These are phyloP conservation scores for Carassius auratus DNA, from an alignment of 2,113 vertebrate species.

Conservation along the genomic window DNA sequence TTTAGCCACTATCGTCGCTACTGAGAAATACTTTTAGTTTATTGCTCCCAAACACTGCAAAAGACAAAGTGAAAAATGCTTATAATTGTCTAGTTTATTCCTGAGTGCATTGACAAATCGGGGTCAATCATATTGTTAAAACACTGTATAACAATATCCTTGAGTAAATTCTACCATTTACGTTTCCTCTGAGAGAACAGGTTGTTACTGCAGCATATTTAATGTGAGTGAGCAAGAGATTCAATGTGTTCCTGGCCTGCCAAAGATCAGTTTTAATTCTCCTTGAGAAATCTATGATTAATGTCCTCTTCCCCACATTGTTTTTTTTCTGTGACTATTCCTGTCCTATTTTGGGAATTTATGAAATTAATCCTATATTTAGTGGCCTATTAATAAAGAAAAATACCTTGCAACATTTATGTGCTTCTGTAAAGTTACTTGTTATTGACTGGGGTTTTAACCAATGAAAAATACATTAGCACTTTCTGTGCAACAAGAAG, in stretches of 20 bases:
- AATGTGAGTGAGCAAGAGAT: constrained; percentile 25
- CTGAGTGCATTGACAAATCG: background rate
- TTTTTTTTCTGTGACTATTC: constrained; percentile 44
- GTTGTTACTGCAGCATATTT: constrained; percentile 33
- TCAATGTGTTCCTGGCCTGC: constrained; percentile 36
- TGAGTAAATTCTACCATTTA: constrained; percentile 25
- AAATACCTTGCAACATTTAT: constrained; percentile 30
- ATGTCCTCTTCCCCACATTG: constrained; percentile 46
- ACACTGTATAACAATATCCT: constrained; percentile 12
- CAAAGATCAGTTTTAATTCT: constrained; percentile 54
- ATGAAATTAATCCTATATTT: constrained; percentile 38
- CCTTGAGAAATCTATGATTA: constrained; percentile 54
- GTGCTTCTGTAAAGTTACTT: background rate
- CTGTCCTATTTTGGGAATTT: constrained; percentile 37
- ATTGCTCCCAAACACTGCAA: background rate
- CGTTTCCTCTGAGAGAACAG: constrained; percentile 1
- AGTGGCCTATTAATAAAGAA: constrained; percentile 37
- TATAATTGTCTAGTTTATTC: background rate
- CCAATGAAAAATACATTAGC: background rate
- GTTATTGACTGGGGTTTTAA: background rate
- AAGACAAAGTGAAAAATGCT: background rate
- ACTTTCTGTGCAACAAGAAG: constrained; percentile 15
- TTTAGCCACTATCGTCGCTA: background rate
- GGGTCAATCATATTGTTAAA: constrained; percentile 31
- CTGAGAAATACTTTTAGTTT: background rate